These are phyloP conservation scores for Eristalis tenax DNA, from an alignment of 2,888 invertebrate genomes.

Conservation along the genomic window DNA sequence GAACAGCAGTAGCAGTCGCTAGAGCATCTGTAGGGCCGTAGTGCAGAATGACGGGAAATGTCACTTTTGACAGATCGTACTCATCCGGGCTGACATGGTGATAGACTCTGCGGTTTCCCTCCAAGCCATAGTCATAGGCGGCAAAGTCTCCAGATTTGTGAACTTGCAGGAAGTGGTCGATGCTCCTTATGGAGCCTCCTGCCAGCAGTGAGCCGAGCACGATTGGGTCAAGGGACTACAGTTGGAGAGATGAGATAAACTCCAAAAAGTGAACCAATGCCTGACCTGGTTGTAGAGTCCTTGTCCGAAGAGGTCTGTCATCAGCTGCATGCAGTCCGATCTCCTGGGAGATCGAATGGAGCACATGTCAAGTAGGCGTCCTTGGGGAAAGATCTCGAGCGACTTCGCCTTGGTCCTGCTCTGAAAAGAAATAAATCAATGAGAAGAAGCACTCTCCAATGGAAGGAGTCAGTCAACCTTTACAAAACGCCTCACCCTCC, in stretches of 20 bases:
- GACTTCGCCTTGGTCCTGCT: conserved; percentile 35
- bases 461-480: conserved; percentile 76
- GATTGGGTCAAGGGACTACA: conserved; percentile 75
- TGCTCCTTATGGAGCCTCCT: conserved; percentile 76
- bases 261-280: too few relatives aligned
- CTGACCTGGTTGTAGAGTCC: conserved; percentile 52
- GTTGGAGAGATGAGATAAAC: neutral
- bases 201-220: conserved; percentile 76
- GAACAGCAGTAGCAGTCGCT: conserved; percentile 77
- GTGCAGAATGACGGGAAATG: conserved; percentile 76
- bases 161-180: conserved; percentile 77
- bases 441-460: neutral
- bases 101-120: conserved; percentile 75
- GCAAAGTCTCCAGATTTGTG: conserved; percentile 78
- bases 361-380: conserved; percentile 66
- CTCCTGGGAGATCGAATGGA: conserved; percentile 19
- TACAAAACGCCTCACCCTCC: conserved; percentile 74
- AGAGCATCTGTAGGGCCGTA: conserved; percentile 77
- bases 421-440: neutral
- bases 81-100: conserved; percentile 74
- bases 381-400: conserved; percentile 66
- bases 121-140: conserved; percentile 76
- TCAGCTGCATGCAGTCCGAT: conserved; percentile 19
- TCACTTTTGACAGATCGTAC: conserved; percentile 75
- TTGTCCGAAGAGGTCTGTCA: conserved; percentile 38